These are phyloP conservation scores for Polymixis flavicincta DNA, from an alignment of 2,888 invertebrate species.

Conservation along the genomic window DNA sequence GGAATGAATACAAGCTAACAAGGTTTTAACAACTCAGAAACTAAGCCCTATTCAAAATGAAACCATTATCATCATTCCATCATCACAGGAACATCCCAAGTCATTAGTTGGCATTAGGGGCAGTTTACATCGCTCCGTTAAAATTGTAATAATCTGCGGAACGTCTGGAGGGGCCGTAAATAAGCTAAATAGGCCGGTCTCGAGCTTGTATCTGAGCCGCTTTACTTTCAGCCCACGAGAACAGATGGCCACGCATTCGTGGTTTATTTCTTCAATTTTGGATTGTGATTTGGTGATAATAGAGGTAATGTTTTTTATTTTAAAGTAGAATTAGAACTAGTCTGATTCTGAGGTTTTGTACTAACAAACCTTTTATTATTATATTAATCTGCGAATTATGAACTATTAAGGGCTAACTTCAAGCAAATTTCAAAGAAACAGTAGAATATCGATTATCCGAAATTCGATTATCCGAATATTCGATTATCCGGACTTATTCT, in stretches of 20 bases:
- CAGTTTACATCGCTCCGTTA: conserved; percentile 57
- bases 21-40: background rate
- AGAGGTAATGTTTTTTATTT: too few relatives aligned
- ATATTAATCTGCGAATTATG: too few relatives aligned
- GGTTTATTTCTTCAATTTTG: conserved; percentile 27
- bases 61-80: conserved; percentile 31
- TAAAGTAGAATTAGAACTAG: too few relatives aligned
- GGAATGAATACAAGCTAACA: background rate
- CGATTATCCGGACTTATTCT: too few relatives aligned
- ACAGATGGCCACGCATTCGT: conserved; percentile 24
- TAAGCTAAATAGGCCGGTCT: conserved; percentile 79
- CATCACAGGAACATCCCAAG: conserved; percentile 46
- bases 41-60: conserved; percentile 4
- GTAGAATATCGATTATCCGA: too few relatives aligned
- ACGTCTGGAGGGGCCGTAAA: conserved; percentile 77
- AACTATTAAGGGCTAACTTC: too few relatives aligned
- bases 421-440: too few relatives aligned
- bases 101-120: conserved; percentile 53
- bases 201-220: conserved; percentile 60
- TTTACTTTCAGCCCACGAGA: conserved; percentile 54
- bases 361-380: too few relatives aligned
- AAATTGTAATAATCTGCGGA: conserved; percentile 69
- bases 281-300: background rate
- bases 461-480: too few relatives aligned
- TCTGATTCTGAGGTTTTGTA: too few relatives aligned